A percentile compares a stretch with the other conserved stretches of the same genome.
These are phyloP conservation scores for Parazoanthus swiftii DNA, from an alignment of 92 coral and sea anemone genomes.

Conservation along the genomic window DNA sequence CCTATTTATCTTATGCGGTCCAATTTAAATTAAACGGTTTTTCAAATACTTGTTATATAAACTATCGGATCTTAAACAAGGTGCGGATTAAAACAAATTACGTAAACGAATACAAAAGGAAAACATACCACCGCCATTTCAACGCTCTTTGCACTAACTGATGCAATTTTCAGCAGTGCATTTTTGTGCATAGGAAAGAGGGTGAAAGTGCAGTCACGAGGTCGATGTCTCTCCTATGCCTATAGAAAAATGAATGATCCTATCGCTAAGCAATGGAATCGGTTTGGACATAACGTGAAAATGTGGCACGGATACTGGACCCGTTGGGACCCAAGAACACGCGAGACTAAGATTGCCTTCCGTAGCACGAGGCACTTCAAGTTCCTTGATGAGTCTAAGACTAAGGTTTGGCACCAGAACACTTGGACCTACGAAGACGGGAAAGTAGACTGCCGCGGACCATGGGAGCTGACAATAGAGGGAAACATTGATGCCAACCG, in stretches of 20 bases:
- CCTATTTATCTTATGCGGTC: not conserved
- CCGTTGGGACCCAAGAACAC: conserved; percentile 15
- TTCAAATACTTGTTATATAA: too few relatives aligned
- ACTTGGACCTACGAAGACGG: conserved; percentile 20
- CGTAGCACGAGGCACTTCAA: conserved; percentile 8
- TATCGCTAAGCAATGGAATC: not conserved
- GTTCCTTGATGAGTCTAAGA: not conserved
- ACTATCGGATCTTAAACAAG: not conserved
- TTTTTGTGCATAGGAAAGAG: not conserved
- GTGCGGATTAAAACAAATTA: not conserved
- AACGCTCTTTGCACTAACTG: not conserved
- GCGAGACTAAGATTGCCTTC: conserved; percentile 5
- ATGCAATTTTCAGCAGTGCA: conserved; percentile 6
- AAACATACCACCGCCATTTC: not conserved
- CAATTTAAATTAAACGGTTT: too few relatives aligned
- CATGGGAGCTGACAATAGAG: conserved; percentile 11
- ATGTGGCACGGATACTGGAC: conserved; percentile 25
- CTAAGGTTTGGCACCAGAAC: conserved; percentile 31
- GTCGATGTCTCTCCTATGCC: not conserved
- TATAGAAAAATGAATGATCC: not conserved
- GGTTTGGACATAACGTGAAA: conserved; percentile 9
- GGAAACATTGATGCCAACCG: not conserved
- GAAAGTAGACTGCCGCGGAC: conserved; percentile 2
- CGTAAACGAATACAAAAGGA: not conserved
- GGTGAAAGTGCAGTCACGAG: not conserved